These are phyloP conservation scores for Suncus etruscus DNA, from an alignment of 2,113 vertebrate genomes.

Conservation along the genomic window DNA sequence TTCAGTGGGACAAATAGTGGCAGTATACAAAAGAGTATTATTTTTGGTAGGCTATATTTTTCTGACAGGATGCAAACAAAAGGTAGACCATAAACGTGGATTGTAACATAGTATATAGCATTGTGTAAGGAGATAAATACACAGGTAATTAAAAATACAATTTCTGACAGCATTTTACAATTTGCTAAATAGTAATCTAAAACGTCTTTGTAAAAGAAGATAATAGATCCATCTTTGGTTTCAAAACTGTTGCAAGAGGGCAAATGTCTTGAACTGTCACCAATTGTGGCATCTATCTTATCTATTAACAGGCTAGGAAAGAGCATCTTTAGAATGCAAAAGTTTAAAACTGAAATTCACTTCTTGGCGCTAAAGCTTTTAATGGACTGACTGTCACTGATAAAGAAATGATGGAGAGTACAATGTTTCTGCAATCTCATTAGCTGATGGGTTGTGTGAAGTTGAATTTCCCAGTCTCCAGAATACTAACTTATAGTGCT, in stretches of 20 bases:
- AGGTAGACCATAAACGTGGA: not conserved
- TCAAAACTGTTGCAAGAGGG: constrained; percentile 78
- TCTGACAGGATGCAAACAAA: constrained; percentile 61
- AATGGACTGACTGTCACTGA: constrained; percentile 88
- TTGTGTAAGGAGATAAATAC: constrained; percentile 55
- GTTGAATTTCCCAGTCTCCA: constrained; percentile 75
- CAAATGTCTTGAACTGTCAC: constrained; percentile 80
- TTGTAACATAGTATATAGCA: not conserved
- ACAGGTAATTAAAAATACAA: constrained; percentile 64
- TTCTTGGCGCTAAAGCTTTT: constrained; percentile 83
- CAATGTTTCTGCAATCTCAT: constrained; percentile 85
- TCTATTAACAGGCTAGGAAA: constrained; percentile 82
- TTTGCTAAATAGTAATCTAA: constrained; percentile 70
- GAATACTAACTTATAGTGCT: constrained; percentile 79
- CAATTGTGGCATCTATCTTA: constrained; percentile 82
- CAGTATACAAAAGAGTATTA: not conserved
- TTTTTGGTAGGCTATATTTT: constrained; percentile 38
- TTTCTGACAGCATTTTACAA: constrained; percentile 20
- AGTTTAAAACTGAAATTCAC: constrained; percentile 84
- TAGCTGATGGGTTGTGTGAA: constrained; percentile 84
- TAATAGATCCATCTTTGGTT: constrained; percentile 81
- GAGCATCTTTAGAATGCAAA: constrained; percentile 84
- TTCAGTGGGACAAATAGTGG: not conserved
- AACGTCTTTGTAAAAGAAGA: constrained; percentile 75
- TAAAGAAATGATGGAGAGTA: constrained; percentile 87